Conservation (phyloP, 2,113 vertebrate genomes). For the Silurus asotus region DNA sequence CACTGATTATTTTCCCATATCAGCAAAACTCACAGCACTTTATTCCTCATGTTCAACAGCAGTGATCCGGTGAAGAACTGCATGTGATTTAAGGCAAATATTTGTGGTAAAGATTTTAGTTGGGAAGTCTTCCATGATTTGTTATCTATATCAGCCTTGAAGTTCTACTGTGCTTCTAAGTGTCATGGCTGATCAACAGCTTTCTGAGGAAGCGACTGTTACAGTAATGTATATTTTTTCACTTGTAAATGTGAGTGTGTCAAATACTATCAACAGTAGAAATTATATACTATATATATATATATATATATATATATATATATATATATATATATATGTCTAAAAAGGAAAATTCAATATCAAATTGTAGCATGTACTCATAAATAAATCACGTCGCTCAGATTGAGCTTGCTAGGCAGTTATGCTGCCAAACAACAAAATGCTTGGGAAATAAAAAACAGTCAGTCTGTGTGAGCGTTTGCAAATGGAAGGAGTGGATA, state of each 20-base stretch:
- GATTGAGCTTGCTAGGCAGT: neutral
- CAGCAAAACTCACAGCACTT: neutral
- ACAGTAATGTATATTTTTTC: neutral
- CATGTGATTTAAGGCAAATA: neutral
- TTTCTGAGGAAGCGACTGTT: neutral
- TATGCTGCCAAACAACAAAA: conserved; percentile 34
- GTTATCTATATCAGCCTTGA: neutral
- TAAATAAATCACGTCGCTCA: conserved; percentile 24
- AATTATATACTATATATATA: neutral
- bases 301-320: no score
- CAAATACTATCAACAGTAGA: neutral
- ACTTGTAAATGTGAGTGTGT: neutral
- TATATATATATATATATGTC: neutral
- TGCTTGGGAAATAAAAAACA: conserved; percentile 20
- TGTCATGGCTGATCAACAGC: neutral
- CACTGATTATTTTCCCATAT: neutral
- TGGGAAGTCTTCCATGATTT: neutral
- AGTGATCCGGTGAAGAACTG: neutral
- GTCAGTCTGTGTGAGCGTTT: conserved; percentile 3
- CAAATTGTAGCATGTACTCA: conserved; percentile 14
- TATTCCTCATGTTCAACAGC: neutral
- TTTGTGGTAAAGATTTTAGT: neutral
- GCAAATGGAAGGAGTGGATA: conserved; percentile 23
- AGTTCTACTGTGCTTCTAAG: neutral
- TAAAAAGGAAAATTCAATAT: conserved; percentile 30